Conservation (phyloP, 2,113 vertebrate species). For the Labeo rohita region DNA sequence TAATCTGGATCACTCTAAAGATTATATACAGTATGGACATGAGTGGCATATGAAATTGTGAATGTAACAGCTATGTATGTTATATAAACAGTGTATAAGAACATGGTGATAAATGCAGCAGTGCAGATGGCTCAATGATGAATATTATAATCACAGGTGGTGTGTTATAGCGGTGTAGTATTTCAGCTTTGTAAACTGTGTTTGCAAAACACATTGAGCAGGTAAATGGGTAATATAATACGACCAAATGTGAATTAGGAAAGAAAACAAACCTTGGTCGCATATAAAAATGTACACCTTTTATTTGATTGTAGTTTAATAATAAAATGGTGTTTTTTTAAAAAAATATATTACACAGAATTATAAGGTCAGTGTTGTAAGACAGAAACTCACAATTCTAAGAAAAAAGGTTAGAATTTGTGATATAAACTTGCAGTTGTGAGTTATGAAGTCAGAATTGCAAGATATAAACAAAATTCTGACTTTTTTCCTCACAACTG, state of each 20-base stretch:
- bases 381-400: no score
- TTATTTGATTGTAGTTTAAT: neutral
- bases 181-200: neutral
- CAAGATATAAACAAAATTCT: no score
- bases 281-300: neutral
- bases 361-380: no score
- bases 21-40: slow-evolving; percentile 4
- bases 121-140: neutral
- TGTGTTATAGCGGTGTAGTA: neutral
- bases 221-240: neutral
- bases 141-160: neutral
- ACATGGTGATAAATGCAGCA: slow-evolving; percentile 1
- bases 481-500: no score
- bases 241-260: neutral
- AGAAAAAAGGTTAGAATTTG: no score
- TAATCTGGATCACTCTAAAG: slow-evolving; percentile 10
- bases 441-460: no score
- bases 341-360: no score
- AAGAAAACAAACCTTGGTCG: no score
- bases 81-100: slow-evolving; percentile 14
- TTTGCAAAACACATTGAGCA: neutral
- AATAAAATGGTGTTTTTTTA: no score
- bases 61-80: neutral
- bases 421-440: no score
- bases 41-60: neutral